These are phyloP conservation scores for Ranitomeya imitator DNA, from an alignment of 2,113 vertebrate species.

Conservation along the genomic window DNA sequence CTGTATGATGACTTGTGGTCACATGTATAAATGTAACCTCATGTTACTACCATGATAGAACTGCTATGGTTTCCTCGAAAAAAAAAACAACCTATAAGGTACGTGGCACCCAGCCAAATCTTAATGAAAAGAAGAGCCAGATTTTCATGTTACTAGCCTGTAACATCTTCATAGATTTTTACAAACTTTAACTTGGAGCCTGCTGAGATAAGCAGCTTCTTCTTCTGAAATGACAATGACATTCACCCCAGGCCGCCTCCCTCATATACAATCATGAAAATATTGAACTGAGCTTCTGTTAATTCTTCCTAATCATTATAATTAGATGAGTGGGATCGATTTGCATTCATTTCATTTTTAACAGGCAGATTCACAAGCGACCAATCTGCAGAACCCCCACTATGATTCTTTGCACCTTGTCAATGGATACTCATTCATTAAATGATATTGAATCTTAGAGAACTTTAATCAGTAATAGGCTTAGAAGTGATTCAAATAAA, in stretches of 20 bases:
- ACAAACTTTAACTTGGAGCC: background rate
- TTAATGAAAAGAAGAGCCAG: background rate
- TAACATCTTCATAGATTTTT: background rate
- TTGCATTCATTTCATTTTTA: conserved; percentile 4
- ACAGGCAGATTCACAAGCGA: background rate
- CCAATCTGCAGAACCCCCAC: background rate
- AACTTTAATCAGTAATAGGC: background rate
- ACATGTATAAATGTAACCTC: background rate
- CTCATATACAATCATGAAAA: background rate
- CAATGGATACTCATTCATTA: background rate
- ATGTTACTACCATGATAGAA: background rate
- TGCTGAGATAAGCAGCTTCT: background rate
- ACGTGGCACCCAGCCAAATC: background rate
- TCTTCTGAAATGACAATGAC: background rate
- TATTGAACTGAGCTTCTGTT: background rate
- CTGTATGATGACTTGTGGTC: background rate
- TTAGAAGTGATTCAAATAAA: background rate
- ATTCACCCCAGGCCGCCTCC: background rate
- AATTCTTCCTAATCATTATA: conserved; percentile 3
- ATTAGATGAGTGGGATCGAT: conserved; percentile 1
- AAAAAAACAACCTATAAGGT: background rate
- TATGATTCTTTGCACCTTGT: background rate
- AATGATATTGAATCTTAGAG: background rate
- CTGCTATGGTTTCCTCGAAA: background rate
- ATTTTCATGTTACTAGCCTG: background rate